Percentiles rank a stretch among this genome's conserved stretches.
Evolutionary conservation across 2,797 vertebrate species (phyloP).

Genomic region (Phaenicophaeus curvirostris): DNA sequence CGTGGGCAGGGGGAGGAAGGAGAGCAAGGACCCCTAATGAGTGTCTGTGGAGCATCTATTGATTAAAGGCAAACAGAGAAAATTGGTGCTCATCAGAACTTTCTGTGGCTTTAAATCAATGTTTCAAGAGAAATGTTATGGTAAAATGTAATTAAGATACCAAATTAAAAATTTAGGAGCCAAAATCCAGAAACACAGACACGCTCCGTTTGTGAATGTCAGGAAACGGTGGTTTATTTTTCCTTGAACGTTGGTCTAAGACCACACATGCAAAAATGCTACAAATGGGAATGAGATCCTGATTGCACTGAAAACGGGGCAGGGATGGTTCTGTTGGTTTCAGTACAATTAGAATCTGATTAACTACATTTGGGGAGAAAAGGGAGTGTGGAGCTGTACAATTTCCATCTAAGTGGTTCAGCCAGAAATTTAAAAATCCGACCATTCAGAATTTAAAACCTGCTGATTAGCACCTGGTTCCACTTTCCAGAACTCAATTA

Average conservation of each 20-base stretch:
- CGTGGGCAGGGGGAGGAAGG: neutral
- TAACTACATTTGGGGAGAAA: neutral
- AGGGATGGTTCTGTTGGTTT: neutral
- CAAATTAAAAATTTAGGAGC: neutral
- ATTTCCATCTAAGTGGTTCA: neutral
- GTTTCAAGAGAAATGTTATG: neutral
- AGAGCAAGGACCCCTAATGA: neutral
- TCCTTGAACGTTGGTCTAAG: neutral
- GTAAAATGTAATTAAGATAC: neutral
- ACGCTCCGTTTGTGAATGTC: rapidly evolving
- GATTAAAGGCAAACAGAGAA: neutral
- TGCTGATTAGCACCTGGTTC: neutral
- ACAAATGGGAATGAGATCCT: neutral
- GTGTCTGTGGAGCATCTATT: neutral
- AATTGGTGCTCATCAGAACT: rapidly evolving
- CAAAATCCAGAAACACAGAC: rapidly evolving
- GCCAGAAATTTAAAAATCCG: neutral
- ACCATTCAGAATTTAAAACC: neutral
- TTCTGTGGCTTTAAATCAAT: neutral
- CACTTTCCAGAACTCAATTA: neutral
- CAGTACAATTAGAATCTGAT: neutral
- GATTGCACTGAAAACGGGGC: neutral
- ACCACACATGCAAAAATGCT: neutral
- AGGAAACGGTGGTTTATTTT: neutral
- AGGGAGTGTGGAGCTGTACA: neutral